Conservation (phyloP, 2,797 vertebrate genomes). For the Gambelia wislizenii region DNA sequence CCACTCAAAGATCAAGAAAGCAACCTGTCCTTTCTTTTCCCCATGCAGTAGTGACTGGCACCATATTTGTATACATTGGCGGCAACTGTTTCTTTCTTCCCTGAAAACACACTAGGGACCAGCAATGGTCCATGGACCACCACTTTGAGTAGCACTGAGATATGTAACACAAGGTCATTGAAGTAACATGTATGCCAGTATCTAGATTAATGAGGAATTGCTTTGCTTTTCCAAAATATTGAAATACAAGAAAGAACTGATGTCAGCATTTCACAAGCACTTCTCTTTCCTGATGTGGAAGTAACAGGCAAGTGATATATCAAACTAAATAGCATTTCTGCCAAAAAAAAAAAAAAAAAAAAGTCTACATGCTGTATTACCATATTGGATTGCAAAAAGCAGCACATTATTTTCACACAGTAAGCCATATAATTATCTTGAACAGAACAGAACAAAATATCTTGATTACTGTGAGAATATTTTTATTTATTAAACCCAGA, state of each 20-base stretch:
- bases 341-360: no score
- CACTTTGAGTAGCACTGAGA: not conserved
- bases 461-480: conserved; percentile 29
- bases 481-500: conserved; percentile 43
- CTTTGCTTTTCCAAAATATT: not conserved
- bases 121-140: no score
- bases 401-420: not conserved
- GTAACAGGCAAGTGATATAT: conserved; percentile 29
- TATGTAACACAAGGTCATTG: not conserved
- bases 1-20: no score
- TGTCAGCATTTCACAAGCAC: no score
- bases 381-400: not conserved
- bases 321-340: conserved; percentile 21
- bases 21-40: no score
- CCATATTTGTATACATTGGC: no score
- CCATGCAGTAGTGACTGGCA: no score
- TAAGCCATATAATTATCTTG: not conserved
- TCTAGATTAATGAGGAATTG: not conserved
- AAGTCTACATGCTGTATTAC: not conserved
- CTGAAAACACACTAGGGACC: no score
- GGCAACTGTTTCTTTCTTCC: no score
- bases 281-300: not conserved
- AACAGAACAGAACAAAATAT: conserved; percentile 23
- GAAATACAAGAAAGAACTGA: not conserved
- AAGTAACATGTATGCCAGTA: not conserved